Evolutionary conservation across 2,797 vertebrate species (phyloP).

Genomic region (Buphagus erythrorhynchus): DNA sequence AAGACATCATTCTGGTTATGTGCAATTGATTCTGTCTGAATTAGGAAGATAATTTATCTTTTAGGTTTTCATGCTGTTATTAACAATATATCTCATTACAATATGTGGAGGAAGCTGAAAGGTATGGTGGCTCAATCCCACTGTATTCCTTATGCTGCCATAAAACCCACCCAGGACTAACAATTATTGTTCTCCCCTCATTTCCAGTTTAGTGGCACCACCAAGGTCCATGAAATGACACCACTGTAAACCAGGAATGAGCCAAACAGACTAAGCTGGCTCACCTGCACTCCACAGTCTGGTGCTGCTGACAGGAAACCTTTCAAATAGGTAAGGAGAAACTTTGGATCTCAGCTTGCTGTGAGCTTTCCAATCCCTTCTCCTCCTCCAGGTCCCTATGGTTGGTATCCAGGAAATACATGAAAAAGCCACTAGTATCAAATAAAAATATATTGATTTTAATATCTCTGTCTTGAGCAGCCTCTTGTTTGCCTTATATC

Average conservation of each 20-base stretch:
- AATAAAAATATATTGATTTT: not conserved
- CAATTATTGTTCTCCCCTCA: not conserved
- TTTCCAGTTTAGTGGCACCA: not conserved
- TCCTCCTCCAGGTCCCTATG: not conserved
- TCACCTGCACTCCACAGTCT: not conserved
- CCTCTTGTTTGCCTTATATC: not conserved
- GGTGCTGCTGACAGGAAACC: not conserved
- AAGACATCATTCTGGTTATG: not conserved
- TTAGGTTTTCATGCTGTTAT: slow-evolving; percentile 53
- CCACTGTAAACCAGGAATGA: not conserved
- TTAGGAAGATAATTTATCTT: not conserved
- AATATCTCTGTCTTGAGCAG: not conserved
- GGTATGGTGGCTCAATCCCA: slow-evolving; percentile 83
- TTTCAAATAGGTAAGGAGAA: not conserved
- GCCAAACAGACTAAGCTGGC: not conserved
- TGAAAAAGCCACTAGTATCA: not conserved
- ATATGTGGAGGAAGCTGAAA: slow-evolving; percentile 83
- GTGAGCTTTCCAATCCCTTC: not conserved
- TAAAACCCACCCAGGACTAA: not conserved
- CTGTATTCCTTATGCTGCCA: slow-evolving; percentile 56
- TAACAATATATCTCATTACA: not conserved
- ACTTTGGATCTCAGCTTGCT: not conserved
- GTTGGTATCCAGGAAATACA: not conserved
- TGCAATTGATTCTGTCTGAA: not conserved
- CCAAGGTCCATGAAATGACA: not conserved